These are phyloP conservation scores for Anabas testudineus DNA, from an alignment of 2,797 vertebrate genomes.

Conservation along the genomic window DNA sequence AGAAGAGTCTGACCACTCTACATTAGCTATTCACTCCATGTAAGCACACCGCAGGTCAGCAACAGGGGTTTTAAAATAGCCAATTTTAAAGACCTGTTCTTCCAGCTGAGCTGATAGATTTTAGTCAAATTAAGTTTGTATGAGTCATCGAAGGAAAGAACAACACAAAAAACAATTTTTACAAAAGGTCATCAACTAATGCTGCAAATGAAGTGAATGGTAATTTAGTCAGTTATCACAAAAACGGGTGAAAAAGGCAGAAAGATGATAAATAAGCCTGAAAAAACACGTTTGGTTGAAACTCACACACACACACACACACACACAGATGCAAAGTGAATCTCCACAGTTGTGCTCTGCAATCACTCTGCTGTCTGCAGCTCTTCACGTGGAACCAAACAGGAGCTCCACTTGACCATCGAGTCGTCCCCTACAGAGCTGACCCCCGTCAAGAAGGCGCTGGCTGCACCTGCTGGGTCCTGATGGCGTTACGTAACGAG, in stretches of 20 bases:
- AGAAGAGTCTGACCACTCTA: constrained; percentile 1
- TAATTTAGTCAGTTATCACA: too few relatives aligned
- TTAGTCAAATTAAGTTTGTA: not conserved
- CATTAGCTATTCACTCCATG: constrained; percentile 5
- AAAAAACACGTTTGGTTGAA: too few relatives aligned
- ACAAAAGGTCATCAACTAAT: too few relatives aligned
- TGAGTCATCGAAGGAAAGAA: not conserved
- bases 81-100: not conserved
- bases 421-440: too few relatives aligned
- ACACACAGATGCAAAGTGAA: too few relatives aligned
- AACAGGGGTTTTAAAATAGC: too few relatives aligned
- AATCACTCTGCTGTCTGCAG: not conserved
- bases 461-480: not conserved
- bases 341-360: too few relatives aligned
- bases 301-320: too few relatives aligned
- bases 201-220: too few relatives aligned
- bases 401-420: not conserved
- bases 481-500: constrained; percentile 1
- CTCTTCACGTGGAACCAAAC: constrained; percentile 9
- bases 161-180: too few relatives aligned
- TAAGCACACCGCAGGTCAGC: not conserved
- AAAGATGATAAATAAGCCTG: too few relatives aligned
- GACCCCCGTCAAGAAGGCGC: not conserved
- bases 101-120: not conserved
- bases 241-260: too few relatives aligned